These are phyloP conservation scores for Eupsittula cactorum DNA, from an alignment of 2,113 vertebrate species.

Conservation along the genomic window DNA sequence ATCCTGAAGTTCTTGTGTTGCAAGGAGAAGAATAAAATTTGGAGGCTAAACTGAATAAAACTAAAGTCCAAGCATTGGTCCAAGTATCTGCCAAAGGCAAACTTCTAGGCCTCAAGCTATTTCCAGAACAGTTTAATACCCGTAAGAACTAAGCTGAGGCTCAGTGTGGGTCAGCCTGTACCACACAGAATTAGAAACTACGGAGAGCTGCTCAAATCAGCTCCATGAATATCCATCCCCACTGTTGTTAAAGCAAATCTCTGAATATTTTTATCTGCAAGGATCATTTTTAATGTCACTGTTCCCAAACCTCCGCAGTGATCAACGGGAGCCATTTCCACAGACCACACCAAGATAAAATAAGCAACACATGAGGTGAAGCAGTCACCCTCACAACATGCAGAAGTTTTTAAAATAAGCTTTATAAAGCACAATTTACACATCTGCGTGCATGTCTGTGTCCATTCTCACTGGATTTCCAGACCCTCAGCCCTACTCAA, in stretches of 20 bases:
- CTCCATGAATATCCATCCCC: slow-evolving; percentile 2
- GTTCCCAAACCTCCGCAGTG: slow-evolving; percentile 63
- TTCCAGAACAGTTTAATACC: slow-evolving; percentile 50
- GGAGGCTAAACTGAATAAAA: slow-evolving; percentile 17
- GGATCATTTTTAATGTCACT: slow-evolving; percentile 56
- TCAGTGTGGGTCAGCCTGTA: slow-evolving; percentile 1
- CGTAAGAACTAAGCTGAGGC: slow-evolving; percentile 47
- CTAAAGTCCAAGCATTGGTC: slow-evolving; percentile 6
- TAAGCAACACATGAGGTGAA: slow-evolving; percentile 58
- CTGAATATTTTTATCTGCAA: slow-evolving; percentile 54
- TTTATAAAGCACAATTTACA: slow-evolving; percentile 57
- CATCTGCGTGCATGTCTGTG: slow-evolving; percentile 7
- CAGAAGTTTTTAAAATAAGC: slow-evolving; percentile 64
- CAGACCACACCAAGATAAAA: slow-evolving; percentile 56
- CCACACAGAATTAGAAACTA: neutral
- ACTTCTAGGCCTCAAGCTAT: slow-evolving; percentile 3
- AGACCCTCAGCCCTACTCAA: slow-evolving; percentile 44
- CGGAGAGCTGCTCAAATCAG: neutral
- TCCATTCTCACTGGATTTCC: slow-evolving; percentile 36
- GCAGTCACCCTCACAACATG: slow-evolving; percentile 55
- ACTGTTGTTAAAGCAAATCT: slow-evolving; percentile 35
- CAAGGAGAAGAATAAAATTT: neutral
- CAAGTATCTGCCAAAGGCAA: slow-evolving; percentile 13
- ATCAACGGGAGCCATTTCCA: slow-evolving; percentile 65
- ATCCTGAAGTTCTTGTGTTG: neutral